Conservation (phyloP, 1,140 invertebrate species). For the Dendrolimus kikuchii region DNA sequence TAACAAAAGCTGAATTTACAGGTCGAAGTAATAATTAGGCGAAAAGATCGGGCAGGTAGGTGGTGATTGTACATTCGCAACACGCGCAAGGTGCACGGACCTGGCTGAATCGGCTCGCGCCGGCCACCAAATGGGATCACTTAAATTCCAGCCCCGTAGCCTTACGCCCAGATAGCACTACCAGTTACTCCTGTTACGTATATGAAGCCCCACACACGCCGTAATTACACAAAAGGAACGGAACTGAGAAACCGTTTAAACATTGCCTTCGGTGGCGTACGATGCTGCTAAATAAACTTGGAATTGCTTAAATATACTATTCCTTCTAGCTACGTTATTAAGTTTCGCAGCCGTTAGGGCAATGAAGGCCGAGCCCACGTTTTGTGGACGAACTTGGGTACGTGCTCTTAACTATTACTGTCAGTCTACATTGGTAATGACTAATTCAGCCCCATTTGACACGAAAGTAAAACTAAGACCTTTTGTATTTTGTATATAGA, state of each 20-base stretch:
- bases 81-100: slow-evolving; percentile 27
- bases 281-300: slow-evolving; percentile 23
- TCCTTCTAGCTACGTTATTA: slow-evolving; percentile 25
- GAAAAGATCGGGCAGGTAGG: slow-evolving; percentile 32
- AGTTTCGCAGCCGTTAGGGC: slow-evolving; percentile 25
- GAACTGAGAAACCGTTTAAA: slow-evolving; percentile 34
- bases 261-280: slow-evolving; percentile 28
- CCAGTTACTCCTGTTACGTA: slow-evolving; percentile 38
- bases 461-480: neutral
- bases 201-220: slow-evolving; percentile 28
- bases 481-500: neutral
- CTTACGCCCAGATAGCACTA: slow-evolving; percentile 35
- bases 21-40: slow-evolving; percentile 36
- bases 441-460: neutral
- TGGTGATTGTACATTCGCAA: slow-evolving; percentile 32
- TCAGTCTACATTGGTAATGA: neutral
- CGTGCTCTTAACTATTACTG: slow-evolving; percentile 4
- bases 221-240: slow-evolving; percentile 51
- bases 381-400: slow-evolving; percentile 8
- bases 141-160: slow-evolving; percentile 44
- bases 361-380: slow-evolving; percentile 10
- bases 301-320: slow-evolving; percentile 24
- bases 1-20: slow-evolving; percentile 28
- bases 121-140: slow-evolving; percentile 46
- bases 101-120: slow-evolving; percentile 29